Evolutionary conservation across 1,140 invertebrate genomes (phyloP).

Genomic region (Sesamia nonagrioides): DNA sequence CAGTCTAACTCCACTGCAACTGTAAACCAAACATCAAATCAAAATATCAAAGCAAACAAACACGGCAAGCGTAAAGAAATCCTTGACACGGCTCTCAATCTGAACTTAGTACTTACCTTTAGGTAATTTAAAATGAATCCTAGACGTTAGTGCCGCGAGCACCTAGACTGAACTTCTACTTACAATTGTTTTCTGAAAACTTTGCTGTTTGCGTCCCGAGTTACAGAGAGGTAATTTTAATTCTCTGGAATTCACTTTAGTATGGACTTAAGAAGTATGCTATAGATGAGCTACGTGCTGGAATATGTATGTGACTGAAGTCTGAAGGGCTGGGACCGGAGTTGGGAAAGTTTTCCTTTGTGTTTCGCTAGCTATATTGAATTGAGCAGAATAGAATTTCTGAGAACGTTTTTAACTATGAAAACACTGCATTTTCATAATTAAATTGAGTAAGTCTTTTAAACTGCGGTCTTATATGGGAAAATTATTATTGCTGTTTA

Average conservation of each 20-base stretch:
- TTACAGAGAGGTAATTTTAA: neutral
- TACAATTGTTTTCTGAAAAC: slow-evolving; percentile 37
- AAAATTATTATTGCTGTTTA: too few relatives aligned
- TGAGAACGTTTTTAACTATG: too few relatives aligned
- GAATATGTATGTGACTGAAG: neutral
- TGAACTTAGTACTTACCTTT: slow-evolving; percentile 26
- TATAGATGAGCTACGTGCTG: neutral
- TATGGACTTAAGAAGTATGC: neutral
- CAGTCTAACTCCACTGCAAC: neutral
- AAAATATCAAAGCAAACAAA: slow-evolving; percentile 31
- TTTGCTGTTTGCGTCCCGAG: slow-evolving; percentile 15
- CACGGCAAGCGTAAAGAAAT: neutral
- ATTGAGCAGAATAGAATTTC: too few relatives aligned
- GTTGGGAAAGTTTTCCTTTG: too few relatives aligned
- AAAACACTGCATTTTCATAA: too few relatives aligned
- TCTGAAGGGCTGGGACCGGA: too few relatives aligned
- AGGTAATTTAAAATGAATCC: slow-evolving; percentile 35
- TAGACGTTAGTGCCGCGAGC: neutral
- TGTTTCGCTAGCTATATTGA: too few relatives aligned
- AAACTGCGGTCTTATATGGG: too few relatives aligned
- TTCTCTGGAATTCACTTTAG: neutral
- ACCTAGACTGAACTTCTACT: slow-evolving; percentile 15
- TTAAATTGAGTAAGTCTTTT: too few relatives aligned
- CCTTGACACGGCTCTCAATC: neutral
- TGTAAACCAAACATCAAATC: neutral